phyloP scores from a whole-genome alignment of 2,113 vertebrate species.

The Rousettus leschenaultii region DNA sequence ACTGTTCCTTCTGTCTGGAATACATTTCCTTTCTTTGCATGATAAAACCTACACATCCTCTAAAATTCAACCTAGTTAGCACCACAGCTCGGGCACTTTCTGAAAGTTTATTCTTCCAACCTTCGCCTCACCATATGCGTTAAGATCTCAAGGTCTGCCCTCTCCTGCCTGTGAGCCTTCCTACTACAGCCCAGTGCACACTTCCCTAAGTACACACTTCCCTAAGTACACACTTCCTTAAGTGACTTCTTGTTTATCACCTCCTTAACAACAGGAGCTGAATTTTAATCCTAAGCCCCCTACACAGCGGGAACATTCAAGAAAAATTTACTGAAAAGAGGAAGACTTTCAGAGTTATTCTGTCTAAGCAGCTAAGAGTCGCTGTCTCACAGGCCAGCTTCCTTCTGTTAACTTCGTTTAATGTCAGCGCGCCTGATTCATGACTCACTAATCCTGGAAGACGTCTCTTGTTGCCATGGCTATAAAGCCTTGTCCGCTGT shows the following conservation, averaged over 20 bases:
- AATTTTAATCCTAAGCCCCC: not conserved
- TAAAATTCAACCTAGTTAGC: not conserved
- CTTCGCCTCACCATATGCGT: fast-evolving
- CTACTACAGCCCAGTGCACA: not conserved
- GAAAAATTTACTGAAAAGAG: not conserved
- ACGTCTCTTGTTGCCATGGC: not conserved
- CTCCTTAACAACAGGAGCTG: not conserved
- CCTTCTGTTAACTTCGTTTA: not conserved
- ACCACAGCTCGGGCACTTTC: not conserved
- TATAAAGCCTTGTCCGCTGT: not conserved
- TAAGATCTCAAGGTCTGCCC: not conserved
- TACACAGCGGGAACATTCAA: not conserved
- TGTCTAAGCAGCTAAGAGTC: not conserved
- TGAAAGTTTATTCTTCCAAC: not conserved
- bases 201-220: not conserved
- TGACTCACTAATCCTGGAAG: conserved; percentile 43
- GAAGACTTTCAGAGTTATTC: not conserved
- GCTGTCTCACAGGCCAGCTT: not conserved
- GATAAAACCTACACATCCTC: not conserved
- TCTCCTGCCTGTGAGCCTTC: not conserved
- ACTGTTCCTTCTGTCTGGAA: not conserved
- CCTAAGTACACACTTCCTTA: not conserved
- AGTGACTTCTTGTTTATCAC: not conserved
- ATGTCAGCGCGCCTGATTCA: not conserved
- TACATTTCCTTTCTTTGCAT: not conserved